Base-by-base conservation (phyloP, 1,140 invertebrate species). In the Physella acuta region DNA sequence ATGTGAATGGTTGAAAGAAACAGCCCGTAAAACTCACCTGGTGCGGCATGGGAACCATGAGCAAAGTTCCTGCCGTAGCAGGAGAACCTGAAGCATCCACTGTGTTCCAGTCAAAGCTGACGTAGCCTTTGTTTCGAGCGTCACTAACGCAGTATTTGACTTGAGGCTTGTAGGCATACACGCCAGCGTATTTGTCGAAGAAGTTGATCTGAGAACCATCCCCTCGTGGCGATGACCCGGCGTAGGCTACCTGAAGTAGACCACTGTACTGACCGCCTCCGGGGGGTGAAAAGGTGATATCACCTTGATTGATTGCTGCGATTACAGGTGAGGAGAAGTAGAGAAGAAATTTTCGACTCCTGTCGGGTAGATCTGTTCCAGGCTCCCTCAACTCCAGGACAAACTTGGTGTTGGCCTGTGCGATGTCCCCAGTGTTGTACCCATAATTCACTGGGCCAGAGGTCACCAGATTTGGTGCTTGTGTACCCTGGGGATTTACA, bases 321-420 rank as follows among this genome's bases (percentile, higher is more conserved):
- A 56, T 64, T 2, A 81, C 74, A 8, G 71, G 65, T n/a, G 60
- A 37, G 30, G 76, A 75, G 69, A 81, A 81, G 67, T 78, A 81
- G 17, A 79, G 20, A 8, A 77, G 64, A 44, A 76, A 81, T 55
- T 80, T 80, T 49, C 80, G 66, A 0, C 77, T 80, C 70, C 78
- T 77, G 1, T 68, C 58, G 20, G 78, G 78, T 11, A 81, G 70
- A 3, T 71, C 70, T 20, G 69, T 70, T 0, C 78, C 78, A 2
- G 78, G 80, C 72, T 81, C 80, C 55, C 79, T 75, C 3, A 81
- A 68, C 62, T 81, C 80, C 69, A 81, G 51, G 20, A 81, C 69
- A 53, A 81, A 81, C 63, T 72, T 72, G 8, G 30, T 75, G 33
- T 65, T 72, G 36, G 66, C 28, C 20, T 28, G 26, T 26, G 28